These are phyloP conservation scores for Apocrypta bakeri DNA, from an alignment of 1,140 invertebrate genomes.

Conservation along the genomic window DNA sequence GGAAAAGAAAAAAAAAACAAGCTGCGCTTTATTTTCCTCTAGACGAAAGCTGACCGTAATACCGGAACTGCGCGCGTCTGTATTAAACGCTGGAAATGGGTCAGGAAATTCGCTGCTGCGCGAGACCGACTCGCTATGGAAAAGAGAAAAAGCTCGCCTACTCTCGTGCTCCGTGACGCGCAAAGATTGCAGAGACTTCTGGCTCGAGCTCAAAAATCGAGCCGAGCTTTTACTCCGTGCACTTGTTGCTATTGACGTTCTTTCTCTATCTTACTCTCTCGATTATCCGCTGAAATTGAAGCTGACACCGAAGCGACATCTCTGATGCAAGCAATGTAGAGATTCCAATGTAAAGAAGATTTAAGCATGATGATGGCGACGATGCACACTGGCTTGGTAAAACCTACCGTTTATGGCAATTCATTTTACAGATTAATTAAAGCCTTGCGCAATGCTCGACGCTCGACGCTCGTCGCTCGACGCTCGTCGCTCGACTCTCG, in stretches of 20 bases:
- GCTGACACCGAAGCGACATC: neutral
- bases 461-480: no score
- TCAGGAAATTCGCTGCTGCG: conserved; percentile 12
- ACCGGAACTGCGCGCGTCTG: neutral
- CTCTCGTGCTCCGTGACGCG: neutral
- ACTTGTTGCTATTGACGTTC: conserved; percentile 24
- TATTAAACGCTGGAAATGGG: neutral
- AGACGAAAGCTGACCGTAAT: neutral
- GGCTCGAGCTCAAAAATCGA: conserved; percentile 30
- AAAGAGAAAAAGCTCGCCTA: neutral
- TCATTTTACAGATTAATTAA: neutral
- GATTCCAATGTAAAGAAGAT: neutral
- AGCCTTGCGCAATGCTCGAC: neutral
- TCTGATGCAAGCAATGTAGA: neutral
- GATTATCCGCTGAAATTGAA: conserved; percentile 4
- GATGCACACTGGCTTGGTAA: no score
- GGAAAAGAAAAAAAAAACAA: no score
- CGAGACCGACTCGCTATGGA: neutral
- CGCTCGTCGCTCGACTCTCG: no score
- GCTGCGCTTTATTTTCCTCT: neutral
- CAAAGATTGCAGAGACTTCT: neutral
- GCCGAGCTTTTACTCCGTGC: neutral
- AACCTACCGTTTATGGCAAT: neutral
- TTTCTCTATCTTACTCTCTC: neutral
- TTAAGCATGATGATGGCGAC: neutral